Conservation (phyloP, 2,113 vertebrate genomes). For the Neolamprologus variostigma region DNA sequence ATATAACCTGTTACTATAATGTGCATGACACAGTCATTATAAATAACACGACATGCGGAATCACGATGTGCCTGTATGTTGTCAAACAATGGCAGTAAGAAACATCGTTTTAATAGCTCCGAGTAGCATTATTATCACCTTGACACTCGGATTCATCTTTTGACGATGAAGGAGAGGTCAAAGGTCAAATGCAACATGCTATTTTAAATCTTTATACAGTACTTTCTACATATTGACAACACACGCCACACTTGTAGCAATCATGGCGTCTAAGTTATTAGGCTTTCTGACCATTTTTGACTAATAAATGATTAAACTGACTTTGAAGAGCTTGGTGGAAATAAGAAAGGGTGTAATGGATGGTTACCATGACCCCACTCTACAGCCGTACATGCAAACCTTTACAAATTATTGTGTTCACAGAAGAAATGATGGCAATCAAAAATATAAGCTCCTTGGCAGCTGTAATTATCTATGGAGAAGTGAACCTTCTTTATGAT, state of each 20-base stretch:
- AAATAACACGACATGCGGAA: accelerated
- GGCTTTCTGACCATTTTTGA: not conserved
- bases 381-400: not conserved
- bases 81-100: not conserved
- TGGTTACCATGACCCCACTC: not conserved
- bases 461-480: not conserved
- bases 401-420: not conserved
- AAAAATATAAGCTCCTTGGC: not conserved
- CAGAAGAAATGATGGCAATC: not conserved
- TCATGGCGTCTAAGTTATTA: not conserved
- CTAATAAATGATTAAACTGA: not conserved
- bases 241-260: not conserved
- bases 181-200: not conserved
- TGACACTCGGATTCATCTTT: not conserved
- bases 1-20: not conserved
- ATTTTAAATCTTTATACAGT: not conserved
- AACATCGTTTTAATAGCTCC: accelerated
- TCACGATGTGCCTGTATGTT: not conserved
- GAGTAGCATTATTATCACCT: not conserved
- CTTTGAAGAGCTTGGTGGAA: not conserved
- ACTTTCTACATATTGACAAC: not conserved
- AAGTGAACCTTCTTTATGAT: not conserved
- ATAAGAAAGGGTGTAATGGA: not conserved
- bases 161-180: not conserved
- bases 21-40: not conserved